Base-by-base conservation (phyloP, 2,888 invertebrate genomes). In the Automeris io region DNA sequence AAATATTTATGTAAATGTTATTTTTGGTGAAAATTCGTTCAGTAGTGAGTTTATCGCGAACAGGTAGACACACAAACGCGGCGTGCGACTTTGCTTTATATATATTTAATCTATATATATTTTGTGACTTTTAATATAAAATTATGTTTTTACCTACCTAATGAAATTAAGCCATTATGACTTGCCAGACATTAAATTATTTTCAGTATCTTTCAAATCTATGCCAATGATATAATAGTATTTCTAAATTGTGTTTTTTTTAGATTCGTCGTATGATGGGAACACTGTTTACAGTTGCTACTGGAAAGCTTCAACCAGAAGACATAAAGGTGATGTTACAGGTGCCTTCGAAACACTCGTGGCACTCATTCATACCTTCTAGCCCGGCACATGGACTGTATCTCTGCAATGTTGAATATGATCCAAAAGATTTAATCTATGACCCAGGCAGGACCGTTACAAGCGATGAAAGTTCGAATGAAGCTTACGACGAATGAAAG, bases 211-310 rank as follows among this genome's bases (percentile, higher is more conserved):
- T n/a, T n/a, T n/a, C n/a, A n/a, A n/a, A n/a, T n/a, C n/a, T n/a
- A n/a, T 9, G 8, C 11, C 18, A 5, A 8, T 2, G 2, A 8
- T 32, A 2, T 16, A 13, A 13, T 12, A 1, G n/a, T n/a, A n/a
- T 13, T 5, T 26, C 22, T 25, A 3, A n/a, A 13, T 9, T 34
- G 0, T 29, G 25, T 9, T 31, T 6, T 53, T 74, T 78, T 31
- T 74, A 95, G 93, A 91, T 95, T 29, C 90, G 95, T 35, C 90
- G 95, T 41, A 95, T 93, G 68, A 88, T 95, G 39, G 92, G 90
- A 26, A 72, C 91, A 3, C 61, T 95, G 31, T 67, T 93, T 36
- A 85, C 89, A 3, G 88, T 91, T 1, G 94, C 90, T 4, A 68
- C 70, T 43, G 91, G 90, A 35, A 83, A 70, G 52, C 68, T 95